Base-by-base conservation (phyloP, 2,797 vertebrate genomes). In the Cynopterus sphinx region DNA sequence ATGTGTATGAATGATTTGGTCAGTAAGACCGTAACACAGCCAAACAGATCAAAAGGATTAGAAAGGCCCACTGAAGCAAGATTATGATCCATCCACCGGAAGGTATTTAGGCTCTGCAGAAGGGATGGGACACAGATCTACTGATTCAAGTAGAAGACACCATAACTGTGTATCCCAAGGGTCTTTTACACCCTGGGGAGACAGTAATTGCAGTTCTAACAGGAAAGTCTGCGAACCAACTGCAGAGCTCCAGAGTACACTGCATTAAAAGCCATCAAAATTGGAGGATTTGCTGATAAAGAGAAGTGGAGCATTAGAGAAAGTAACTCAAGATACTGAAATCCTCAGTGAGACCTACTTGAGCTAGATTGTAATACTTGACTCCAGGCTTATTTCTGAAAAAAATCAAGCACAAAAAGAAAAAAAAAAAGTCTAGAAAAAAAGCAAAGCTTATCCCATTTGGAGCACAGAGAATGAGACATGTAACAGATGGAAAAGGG, bases 321-420 rank as follows among this genome's bases (percentile, higher is more conserved):
- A 89, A 90, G 36, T 70, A 93, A 89, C 2, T 43, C 68, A 65
- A 59, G 21, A 82, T 59, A 89, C 67, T 70, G 43, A 95, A 95
- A 85, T 68, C 81, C 33, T 91, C 70, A 73, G 24, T n/a, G 63
- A 93, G 57, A 92, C 17, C 61, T 75, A 77, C 49, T 75, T 92
- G 59, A 95, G 24, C 41, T 43, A 71, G 65, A 84, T 43, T 81
- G 53, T 73, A 77, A 67, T 71, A 91, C 93, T 85, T 93, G 86
- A 94, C 84, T 95, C 79, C 49, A 68, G 46, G 33, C 49, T 33
- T 88, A 85, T 75, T 59, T 86, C 77, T 94, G 75, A 96, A 96
- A 96, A 55, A 94, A 8, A 87, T 81, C 91, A 91, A 95, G 91
- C 73, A 71, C 4, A 22, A 39, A 85, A 68, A 84, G 86, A 39